Conservation (phyloP, 1,140 invertebrate genomes). For the Mycetomoellerius zeteki region DNA sequence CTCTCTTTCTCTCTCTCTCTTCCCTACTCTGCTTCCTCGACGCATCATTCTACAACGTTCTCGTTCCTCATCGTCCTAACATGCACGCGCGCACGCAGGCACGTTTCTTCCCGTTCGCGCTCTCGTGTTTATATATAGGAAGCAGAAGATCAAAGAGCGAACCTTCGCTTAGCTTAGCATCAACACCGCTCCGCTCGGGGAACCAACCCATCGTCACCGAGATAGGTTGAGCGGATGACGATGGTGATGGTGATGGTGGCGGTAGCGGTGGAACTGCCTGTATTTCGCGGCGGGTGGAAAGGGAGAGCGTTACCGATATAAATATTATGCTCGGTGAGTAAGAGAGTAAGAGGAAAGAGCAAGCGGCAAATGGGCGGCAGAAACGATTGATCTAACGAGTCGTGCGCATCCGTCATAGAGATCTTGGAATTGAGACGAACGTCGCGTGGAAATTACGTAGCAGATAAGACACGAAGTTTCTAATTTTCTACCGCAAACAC, state of each 20-base stretch:
- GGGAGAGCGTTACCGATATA: slow-evolving; percentile 66
- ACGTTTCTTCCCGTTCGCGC: slow-evolving; percentile 66
- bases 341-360: slow-evolving; percentile 21
- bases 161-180: slow-evolving; percentile 83
- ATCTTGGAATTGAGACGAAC: slow-evolving; percentile 59
- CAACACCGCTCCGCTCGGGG: slow-evolving; percentile 79
- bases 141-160: slow-evolving; percentile 86
- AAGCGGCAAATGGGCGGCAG: slow-evolving; percentile 55
- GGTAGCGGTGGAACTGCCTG: slow-evolving; percentile 6
- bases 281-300: slow-evolving; percentile 1
- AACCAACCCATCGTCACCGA: slow-evolving; percentile 81
- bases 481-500: slow-evolving; percentile 50
- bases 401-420: slow-evolving; percentile 54
- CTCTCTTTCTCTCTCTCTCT: slow-evolving; percentile 39
- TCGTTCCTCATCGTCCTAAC: slow-evolving; percentile 27
- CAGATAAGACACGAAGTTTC: slow-evolving; percentile 15
- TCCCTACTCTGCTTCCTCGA: slow-evolving; percentile 23
- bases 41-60: slow-evolving; percentile 12
- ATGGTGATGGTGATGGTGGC: slow-evolving; percentile 16
- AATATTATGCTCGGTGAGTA: slow-evolving; percentile 60
- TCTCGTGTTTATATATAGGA: slow-evolving; percentile 86
- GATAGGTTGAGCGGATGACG: slow-evolving; percentile 71
- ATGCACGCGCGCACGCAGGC: not conserved
- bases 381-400: slow-evolving; percentile 72
- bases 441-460: slow-evolving; percentile 26